Evolutionary conservation across 2,888 invertebrate species (phyloP), one percentile per base, ranked within the genome.

Genomic region (Netelia fuscicornis): DNA sequence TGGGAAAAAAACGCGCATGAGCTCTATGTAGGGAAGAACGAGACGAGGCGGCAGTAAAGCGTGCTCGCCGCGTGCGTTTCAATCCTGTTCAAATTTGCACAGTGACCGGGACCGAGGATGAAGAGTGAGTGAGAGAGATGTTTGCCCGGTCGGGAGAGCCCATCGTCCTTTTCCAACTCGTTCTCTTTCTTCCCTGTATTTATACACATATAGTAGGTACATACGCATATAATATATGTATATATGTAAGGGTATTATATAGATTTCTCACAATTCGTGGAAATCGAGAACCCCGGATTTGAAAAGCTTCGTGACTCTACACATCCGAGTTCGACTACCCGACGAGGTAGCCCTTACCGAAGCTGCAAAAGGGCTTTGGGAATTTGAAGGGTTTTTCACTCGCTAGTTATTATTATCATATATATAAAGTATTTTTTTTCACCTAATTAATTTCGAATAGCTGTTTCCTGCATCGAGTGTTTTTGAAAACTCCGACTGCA

Each of bases 41-140:
- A 74, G 44, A 20, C 60, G 81, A 70, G 72, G 72, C 70, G 72
- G 77, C 81, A 58, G 81, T 84, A 76, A 80, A 81, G 68, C 65
- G 81, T 78, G 82, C 68, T 65, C 77, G 77, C 70, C 85, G 74
- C 44, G 85, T 77, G 83, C 84, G 85, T 87, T 90, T 87, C 84
- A 89, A 90, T 83, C 85, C 86, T 84, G 88, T 89, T 89, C 90
- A 90, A 91, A 91, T 91, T 91, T 91, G 84, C 90, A 89, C 89
- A 90, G 84, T 44, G 78, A 64, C 74, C 74, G 71, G 42, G 71
- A 62, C 20, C 11, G 68, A 20, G 62, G 23, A 10, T 10, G 30
- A n/a, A 37, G 62, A 20, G 86, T 42, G 76, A 52, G 17, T 82
- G 30, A 30, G 30, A 52, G 65, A 9, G 17, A 83, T 86, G 86